phyloP scores from a whole-genome alignment of 2,797 vertebrate species.

The Lagocephalus sceleratus region DNA sequence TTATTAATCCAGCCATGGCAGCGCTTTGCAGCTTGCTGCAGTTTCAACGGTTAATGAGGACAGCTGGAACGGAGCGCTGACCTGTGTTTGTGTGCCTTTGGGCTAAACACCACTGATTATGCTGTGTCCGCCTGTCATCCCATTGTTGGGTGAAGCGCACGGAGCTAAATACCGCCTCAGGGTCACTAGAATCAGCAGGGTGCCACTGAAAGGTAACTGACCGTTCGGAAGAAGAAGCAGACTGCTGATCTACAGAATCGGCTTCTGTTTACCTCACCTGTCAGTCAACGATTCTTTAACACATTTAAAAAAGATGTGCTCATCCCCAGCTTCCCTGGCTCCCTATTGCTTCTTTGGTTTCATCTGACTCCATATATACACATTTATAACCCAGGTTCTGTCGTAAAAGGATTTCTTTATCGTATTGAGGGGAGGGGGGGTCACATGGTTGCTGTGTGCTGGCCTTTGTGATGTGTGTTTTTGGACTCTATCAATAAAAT shows the following conservation, averaged over 20 bases:
- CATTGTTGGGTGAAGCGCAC: conserved; percentile 37
- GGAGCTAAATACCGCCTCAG: conserved; percentile 49
- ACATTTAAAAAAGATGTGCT: conserved; percentile 10
- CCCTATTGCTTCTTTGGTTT: neutral
- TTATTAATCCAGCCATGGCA: conserved; percentile 47
- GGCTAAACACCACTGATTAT: conserved; percentile 57
- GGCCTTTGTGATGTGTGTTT: neutral
- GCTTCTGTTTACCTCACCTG: conserved; percentile 42
- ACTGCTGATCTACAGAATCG: conserved; percentile 52
- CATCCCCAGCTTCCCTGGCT: neutral
- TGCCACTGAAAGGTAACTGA: conserved; percentile 57
- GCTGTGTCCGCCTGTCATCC: conserved; percentile 65
- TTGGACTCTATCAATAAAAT: conserved; percentile 3
- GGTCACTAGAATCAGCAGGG: conserved; percentile 51
- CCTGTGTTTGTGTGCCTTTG: conserved; percentile 59
- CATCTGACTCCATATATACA: neutral
- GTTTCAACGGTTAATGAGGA: conserved; percentile 57
- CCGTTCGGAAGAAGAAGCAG: conserved; percentile 30
- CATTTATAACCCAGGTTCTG: neutral
- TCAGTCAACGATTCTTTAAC: conserved; percentile 36
- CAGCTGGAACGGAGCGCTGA: conserved; percentile 55
- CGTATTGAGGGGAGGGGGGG: neutral
- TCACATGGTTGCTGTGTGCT: neutral
- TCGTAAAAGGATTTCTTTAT: neutral
- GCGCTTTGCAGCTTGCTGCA: conserved; percentile 58